Evolutionary conservation across 2,888 invertebrate genomes (phyloP), one percentile per base, ranked within the genome.

Genomic region (Leuctra nigra): DNA sequence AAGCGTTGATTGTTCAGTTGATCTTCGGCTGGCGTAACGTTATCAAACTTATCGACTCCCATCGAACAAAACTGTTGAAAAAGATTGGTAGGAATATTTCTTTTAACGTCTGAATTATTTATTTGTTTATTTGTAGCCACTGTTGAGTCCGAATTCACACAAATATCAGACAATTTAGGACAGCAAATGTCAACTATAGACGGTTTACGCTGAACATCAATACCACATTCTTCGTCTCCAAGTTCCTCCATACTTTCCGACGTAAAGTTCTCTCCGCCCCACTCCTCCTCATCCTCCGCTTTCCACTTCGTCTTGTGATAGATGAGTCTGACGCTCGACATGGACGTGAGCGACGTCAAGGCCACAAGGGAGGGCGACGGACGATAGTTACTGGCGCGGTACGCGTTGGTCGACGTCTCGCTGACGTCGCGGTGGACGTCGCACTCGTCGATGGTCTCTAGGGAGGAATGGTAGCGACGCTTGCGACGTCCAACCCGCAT

Each of bases 331-430:
- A 44, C 11, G n/a, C 41, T 41, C 4, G 41, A n/a, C 16, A n/a
- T 7, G 29, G 44, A 44, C 2, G 20, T 20, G 4, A 16, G 23
- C 44, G 44, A 44, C 22, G 20, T 22, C 44, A 44, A 2, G 11
- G 44, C 44, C 1, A 44, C n/a, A n/a, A 22, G n/a, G 9, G 44
- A 44, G 22, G 44, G 44, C 44, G 44, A 22, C 11, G 44, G 44
- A 13, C 13, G 11, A 9, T 23, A 23, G 1, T 4, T 2, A 9
- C 20, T 20, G 22, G 23, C 23, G 22, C 22, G 7, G 23, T 23
- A 20, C 14, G 18, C 20, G n/a, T 23, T 4, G 23, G 9, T n/a
- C 20, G 20, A 18, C 9, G n/a, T 4, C 11, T 4, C 18, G 4
- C 44, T 11, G 4, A 18, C 2, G 44, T 4, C 23, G 20, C 23